These are phyloP conservation scores for Stegana nigrithorax DNA, from an alignment of 2,888 invertebrate species.

Conservation along the genomic window DNA sequence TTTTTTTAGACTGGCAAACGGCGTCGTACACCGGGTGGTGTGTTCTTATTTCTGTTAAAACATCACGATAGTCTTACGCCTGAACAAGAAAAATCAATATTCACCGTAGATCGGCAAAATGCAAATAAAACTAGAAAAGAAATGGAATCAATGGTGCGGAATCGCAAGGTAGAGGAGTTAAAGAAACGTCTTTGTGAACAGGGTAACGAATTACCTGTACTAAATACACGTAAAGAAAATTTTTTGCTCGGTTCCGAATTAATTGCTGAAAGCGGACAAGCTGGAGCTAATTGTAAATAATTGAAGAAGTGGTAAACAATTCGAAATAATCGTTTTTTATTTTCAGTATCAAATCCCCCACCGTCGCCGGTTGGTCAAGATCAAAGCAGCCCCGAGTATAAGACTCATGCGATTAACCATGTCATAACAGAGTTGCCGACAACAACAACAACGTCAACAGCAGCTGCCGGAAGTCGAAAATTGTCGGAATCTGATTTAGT, in stretches of 20 bases:
- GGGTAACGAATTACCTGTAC: constrained; percentile 60
- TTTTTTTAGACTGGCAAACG: constrained; percentile 77
- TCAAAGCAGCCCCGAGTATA: constrained; percentile 75
- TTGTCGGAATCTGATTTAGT: no score
- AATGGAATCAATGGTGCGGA: constrained; percentile 71
- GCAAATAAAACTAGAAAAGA: constrained; percentile 72
- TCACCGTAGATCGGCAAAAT: constrained; percentile 75
- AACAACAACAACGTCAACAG: constrained; percentile 59
- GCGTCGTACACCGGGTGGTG: constrained; percentile 87
- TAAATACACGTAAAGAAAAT: constrained; percentile 58
- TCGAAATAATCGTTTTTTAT: not conserved
- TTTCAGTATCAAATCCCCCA: constrained; percentile 76
- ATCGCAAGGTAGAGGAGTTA: constrained; percentile 76
- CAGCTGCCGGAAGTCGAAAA: constrained; percentile 22
- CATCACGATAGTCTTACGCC: constrained; percentile 76
- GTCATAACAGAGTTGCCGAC: constrained; percentile 59
- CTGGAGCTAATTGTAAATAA: no score
- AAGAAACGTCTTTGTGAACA: constrained; percentile 72
- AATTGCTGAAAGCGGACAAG: constrained; percentile 51
- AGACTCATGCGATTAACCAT: constrained; percentile 68
- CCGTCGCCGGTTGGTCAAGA: constrained; percentile 82
- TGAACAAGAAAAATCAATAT: constrained; percentile 77
- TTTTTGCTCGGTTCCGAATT: constrained; percentile 52
- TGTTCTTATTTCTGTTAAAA: constrained; percentile 85
- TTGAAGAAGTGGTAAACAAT: no score